A percentile compares a stretch with the other conserved stretches of the same genome.
Evolutionary conservation across 2,888 invertebrate species (phyloP).

Genomic region (Scaptomyza parva): DNA sequence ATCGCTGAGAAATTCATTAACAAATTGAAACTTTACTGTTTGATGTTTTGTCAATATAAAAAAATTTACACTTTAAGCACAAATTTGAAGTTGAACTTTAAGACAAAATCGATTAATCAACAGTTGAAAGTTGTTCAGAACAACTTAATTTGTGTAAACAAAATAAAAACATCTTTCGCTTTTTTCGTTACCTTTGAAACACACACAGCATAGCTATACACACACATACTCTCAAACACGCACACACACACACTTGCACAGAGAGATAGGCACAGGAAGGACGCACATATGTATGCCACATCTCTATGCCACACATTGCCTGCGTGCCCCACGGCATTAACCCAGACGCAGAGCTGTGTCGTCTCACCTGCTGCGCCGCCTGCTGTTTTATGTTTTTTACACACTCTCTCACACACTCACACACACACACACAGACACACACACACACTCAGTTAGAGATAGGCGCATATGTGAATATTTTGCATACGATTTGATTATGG

Average conservation of each 20-base stretch:
- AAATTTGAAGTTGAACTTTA: no score
- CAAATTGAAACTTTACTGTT: neutral
- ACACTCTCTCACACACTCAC: neutral
- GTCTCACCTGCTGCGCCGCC: slow-evolving; percentile 37
- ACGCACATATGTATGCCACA: slow-evolving; percentile 35
- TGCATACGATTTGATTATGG: slow-evolving; percentile 55
- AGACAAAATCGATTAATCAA: no score
- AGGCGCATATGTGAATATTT: slow-evolving; percentile 49
- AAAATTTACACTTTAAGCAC: no score
- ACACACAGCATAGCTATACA: slow-evolving; percentile 5
- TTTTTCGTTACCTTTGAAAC: slow-evolving; percentile 4
- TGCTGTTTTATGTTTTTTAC: slow-evolving; percentile 3
- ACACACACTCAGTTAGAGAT: no score
- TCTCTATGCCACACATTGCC: slow-evolving; percentile 33
- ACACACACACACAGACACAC: neutral
- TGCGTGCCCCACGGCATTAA: slow-evolving; percentile 35
- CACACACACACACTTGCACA: neutral
- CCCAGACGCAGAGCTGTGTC: slow-evolving; percentile 36
- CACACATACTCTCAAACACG: slow-evolving; percentile 1
- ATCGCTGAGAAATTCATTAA: neutral
- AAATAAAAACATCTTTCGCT: no score
- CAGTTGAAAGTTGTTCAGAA: neutral
- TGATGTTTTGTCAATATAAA: no score
- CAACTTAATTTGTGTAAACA: neutral
- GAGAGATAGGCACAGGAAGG: neutral